These are phyloP conservation scores for Xestia sexstrigata DNA, from an alignment of 2,888 invertebrate species.

Conservation along the genomic window DNA sequence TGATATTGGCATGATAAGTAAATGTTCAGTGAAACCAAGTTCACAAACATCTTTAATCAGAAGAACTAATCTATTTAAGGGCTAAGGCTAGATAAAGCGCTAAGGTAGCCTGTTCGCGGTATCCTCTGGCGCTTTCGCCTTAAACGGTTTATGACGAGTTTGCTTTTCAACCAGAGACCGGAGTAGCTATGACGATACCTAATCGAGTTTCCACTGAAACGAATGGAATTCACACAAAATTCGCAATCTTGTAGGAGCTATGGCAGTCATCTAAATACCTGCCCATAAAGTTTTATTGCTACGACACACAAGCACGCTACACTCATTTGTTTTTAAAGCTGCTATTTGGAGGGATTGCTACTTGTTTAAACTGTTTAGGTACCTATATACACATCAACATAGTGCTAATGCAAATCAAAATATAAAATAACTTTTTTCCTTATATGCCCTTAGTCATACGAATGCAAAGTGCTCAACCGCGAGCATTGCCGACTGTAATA, in stretches of 20 bases:
- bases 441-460: neutral
- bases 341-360: constrained; percentile 8
- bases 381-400: neutral
- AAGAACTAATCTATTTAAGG: constrained; percentile 10
- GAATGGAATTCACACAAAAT: constrained; percentile 53
- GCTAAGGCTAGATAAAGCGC: neutral
- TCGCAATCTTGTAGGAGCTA: constrained; percentile 32
- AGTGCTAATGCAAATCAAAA: neutral
- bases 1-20: neutral
- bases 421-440: neutral
- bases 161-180: constrained; percentile 3
- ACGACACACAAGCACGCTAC: constrained; percentile 57
- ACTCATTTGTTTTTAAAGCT: constrained; percentile 47
- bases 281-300: constrained; percentile 53
- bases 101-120: neutral
- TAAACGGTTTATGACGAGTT: constrained; percentile 17
- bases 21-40: constrained; percentile 5
- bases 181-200: constrained; percentile 1
- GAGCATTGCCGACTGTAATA: neutral
- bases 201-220: constrained; percentile 25
- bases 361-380: constrained; percentile 6
- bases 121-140: neutral
- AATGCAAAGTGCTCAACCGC: neutral
- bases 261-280: constrained; percentile 51
- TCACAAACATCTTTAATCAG: neutral